Evolutionary conservation across 2,888 invertebrate species (phyloP), one percentile per base, ranked within the genome.

Genomic region (Caenorhabditis sp.): DNA sequence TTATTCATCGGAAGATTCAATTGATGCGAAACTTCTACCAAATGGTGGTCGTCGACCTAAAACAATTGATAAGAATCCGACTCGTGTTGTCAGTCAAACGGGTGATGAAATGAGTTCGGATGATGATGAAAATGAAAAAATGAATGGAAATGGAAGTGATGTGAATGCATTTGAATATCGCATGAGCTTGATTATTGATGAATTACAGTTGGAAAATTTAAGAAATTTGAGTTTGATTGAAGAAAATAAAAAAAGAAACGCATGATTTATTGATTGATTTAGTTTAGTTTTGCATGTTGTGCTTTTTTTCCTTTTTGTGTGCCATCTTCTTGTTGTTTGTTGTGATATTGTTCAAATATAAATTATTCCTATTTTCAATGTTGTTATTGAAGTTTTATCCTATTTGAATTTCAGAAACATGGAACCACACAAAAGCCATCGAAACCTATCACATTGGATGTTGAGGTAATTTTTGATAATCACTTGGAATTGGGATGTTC

Each of bases 381-480:
- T 20, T 27, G 17, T 14, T 56, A n/a, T 53, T n/a, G n/a, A n/a
- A 4, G 10, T 31, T 31, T 31, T 31, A 10, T 10, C 43, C 17
- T 14, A 52, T 27, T n/a, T 8, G 26, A 17, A 5, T 75, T 75
- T 63, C 73, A 97, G 96, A 97, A 96, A 92, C 95, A 97, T 89
- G 97, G 97, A 78, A 94, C 95, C 68, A 95, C 95, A 59, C 93
- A 93, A 86, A 95, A 96, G 90, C 93, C 95, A 54, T 83, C 86
- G 63, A 95, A 95, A 90, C 93, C 96, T 61, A 93, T 93, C 56
- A 92, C 93, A 87, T 89, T 95, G 84, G 95, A 95, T 90, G 93
- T 93, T 61, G 95, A 96, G 89, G 91, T 91, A n/a, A n/a, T n/a
- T n/a, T n/a, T n/a, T n/a, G n/a, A n/a, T n/a, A n/a, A n/a, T n/a